These are phyloP conservation scores for Drosophila miranda DNA, from an alignment of 1,140 invertebrate species.

Conservation along the genomic window DNA sequence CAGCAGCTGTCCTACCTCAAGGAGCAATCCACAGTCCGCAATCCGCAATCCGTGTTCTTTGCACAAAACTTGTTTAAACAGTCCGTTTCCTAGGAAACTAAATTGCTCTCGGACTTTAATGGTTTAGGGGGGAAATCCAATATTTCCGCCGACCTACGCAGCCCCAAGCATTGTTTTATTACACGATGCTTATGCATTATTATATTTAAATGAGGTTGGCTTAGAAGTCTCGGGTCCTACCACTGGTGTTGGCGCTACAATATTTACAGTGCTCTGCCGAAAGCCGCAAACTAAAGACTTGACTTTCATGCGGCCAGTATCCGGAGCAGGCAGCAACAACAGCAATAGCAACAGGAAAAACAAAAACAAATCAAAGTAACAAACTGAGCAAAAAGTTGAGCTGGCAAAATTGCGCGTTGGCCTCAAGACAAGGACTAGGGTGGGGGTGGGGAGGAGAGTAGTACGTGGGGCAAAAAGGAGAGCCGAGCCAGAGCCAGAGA, in stretches of 20 bases:
- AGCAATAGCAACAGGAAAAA: conserved; percentile 44
- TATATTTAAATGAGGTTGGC: conserved; percentile 76
- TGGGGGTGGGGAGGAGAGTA: conserved; percentile 4
- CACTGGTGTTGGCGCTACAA: conserved; percentile 58
- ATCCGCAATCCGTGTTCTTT: not conserved
- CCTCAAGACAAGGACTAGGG: conserved; percentile 48
- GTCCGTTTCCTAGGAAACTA: conserved; percentile 19
- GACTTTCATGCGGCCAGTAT: conserved; percentile 66
- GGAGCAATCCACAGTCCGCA: no score
- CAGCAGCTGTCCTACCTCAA: not conserved
- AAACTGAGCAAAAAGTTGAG: conserved; percentile 78
- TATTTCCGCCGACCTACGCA: conserved; percentile 42
- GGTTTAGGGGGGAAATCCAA: conserved; percentile 34
- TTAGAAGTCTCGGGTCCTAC: conserved; percentile 60
- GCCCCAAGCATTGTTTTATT: conserved; percentile 41
- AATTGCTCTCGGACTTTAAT: conserved; percentile 27
- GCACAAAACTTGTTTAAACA: conserved; percentile 21
- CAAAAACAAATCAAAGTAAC: conserved; percentile 80
- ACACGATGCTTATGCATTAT: conserved; percentile 66
- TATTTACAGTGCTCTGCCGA: conserved; percentile 51
- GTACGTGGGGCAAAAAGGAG: conserved; percentile 30
- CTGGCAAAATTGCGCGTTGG: conserved; percentile 73
- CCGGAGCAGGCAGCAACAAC: conserved; percentile 29
- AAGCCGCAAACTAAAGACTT: conserved; percentile 77
- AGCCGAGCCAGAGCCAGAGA: not conserved